A percentile compares a stretch with the other conserved stretches of the same genome.
These are phyloP conservation scores for Carassius auratus DNA, from an alignment of 2,113 vertebrate genomes.

Conservation along the genomic window DNA sequence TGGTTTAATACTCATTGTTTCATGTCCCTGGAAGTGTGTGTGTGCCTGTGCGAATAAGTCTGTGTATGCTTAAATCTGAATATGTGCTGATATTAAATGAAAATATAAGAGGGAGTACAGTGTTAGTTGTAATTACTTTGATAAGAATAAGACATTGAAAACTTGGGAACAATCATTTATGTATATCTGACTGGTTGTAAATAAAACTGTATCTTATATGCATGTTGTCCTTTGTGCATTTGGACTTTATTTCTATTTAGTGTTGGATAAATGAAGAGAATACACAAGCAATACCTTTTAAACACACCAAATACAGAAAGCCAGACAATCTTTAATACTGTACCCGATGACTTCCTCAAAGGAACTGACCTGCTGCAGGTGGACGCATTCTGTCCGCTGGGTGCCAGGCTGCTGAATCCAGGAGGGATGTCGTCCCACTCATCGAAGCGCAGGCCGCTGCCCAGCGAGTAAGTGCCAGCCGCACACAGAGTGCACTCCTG, in stretches of 20 bases:
- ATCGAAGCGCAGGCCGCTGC: constrained; percentile 94
- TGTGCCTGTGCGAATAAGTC: background rate
- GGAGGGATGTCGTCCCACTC: constrained; percentile 92
- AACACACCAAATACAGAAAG: too few species aligned
- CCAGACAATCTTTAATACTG: background rate
- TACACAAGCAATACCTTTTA: background rate
- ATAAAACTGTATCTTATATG: background rate
- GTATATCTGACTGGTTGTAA: background rate
- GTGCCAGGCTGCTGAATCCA: constrained; percentile 88
- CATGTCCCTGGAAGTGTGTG: background rate
- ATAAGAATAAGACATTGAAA: background rate
- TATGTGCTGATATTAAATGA: background rate
- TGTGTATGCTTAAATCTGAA: background rate
- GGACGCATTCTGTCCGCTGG: background rate
- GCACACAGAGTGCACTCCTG: constrained; percentile 92
- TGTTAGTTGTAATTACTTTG: background rate
- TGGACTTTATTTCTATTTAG: background rate
- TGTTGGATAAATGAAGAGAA: background rate
- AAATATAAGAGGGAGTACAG: background rate
- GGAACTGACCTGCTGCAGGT: constrained; percentile 80
- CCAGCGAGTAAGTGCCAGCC: constrained; percentile 91
- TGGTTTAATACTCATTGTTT: constrained; percentile 2
- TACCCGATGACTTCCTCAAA: background rate
- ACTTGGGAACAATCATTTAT: background rate
- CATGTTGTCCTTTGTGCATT: background rate